These are phyloP conservation scores for Cryptus armator DNA, from an alignment of 2,888 invertebrate genomes.

Conservation along the genomic window DNA sequence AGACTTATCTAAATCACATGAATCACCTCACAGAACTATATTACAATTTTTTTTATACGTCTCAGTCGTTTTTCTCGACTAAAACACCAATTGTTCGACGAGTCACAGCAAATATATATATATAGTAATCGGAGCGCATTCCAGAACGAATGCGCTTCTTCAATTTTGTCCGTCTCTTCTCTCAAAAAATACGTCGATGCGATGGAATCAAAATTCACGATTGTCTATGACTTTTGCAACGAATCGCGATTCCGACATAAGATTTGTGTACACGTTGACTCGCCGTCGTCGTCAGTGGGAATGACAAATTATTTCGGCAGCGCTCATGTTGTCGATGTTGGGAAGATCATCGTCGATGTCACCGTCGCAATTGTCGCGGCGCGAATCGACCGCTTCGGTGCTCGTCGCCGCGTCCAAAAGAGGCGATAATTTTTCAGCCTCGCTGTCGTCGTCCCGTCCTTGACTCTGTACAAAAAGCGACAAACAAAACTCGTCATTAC, in stretches of 20 bases:
- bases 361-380: slow-evolving; percentile 79
- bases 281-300: slow-evolving; percentile 78
- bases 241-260: slow-evolving; percentile 70
- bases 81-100: too few species aligned
- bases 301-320: slow-evolving; percentile 79
- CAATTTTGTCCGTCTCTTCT: neutral
- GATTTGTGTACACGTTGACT: slow-evolving; percentile 72
- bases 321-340: slow-evolving; percentile 80
- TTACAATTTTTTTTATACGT: slow-evolving; percentile 37
- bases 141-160: neutral
- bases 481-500: slow-evolving; percentile 54
- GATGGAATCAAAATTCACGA: slow-evolving; percentile 30
- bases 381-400: slow-evolving; percentile 80
- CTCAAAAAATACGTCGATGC: neutral
- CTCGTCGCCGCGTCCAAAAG: slow-evolving; percentile 86
- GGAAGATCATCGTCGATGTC: slow-evolving; percentile 83
- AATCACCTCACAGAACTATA: slow-evolving; percentile 40
- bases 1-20: slow-evolving; percentile 46
- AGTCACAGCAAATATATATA: too few species aligned
- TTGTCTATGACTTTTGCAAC: slow-evolving; percentile 63
- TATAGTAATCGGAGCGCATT: too few species aligned
- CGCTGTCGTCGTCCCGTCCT: slow-evolving; percentile 91
- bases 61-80: neutral
- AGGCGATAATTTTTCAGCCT: slow-evolving; percentile 93
- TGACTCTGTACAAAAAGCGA: slow-evolving; percentile 76